Conservation (phyloP, 1,140 invertebrate genomes). For the Anastrepha obliqua region DNA sequence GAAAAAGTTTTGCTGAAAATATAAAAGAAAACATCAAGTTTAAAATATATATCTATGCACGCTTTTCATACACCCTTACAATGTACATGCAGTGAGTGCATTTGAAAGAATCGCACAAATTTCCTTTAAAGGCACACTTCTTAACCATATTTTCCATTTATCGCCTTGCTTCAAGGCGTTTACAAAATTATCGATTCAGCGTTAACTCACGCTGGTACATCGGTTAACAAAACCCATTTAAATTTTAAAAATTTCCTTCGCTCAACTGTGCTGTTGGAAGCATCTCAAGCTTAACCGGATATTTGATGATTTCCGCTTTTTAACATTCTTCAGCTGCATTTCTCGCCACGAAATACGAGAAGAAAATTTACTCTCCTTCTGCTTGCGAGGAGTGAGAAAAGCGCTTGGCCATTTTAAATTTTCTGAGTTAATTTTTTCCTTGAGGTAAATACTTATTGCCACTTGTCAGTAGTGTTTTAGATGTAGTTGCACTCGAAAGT, state of each 20-base stretch:
- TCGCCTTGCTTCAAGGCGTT: too few species aligned
- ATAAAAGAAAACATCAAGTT: background rate
- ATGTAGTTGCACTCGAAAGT: constrained; percentile 11
- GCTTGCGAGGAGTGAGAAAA: background rate
- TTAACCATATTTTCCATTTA: too few species aligned
- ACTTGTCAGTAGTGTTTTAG: constrained; percentile 19
- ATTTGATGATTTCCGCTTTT: constrained; percentile 51
- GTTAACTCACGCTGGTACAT: background rate
- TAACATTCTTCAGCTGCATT: constrained; percentile 15
- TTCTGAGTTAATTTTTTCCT: constrained; percentile 27
- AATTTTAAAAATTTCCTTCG: background rate
- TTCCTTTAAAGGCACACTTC: too few species aligned
- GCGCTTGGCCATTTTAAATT: background rate
- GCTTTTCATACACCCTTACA: too few species aligned
- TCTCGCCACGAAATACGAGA: background rate
- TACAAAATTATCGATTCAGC: too few species aligned
- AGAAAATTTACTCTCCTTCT: background rate
- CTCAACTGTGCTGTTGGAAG: background rate
- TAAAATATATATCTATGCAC: background rate
- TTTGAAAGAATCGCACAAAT: too few species aligned
- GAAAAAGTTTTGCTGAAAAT: too few species aligned
- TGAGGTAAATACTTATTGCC: background rate
- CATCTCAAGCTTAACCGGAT: constrained; percentile 13
- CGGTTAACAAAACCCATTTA: background rate
- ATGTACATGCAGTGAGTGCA: too few species aligned